These are phyloP conservation scores for Notolepis coatsorum DNA, from an alignment of 2,797 vertebrate genomes.

Conservation along the genomic window DNA sequence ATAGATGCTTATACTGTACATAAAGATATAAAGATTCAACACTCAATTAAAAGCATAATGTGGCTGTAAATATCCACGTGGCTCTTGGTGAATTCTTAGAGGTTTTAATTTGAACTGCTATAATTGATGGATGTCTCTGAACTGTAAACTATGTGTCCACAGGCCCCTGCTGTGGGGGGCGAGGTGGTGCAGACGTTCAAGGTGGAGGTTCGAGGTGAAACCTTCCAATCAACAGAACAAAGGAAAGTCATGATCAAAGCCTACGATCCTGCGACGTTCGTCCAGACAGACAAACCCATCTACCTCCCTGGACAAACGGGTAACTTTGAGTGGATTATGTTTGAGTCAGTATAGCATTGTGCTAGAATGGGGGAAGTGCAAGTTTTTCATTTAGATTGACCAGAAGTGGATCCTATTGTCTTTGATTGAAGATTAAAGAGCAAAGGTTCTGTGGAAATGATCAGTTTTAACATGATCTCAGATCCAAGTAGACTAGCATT, in stretches of 20 bases:
- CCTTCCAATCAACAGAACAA: conserved; percentile 73
- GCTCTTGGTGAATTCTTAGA: too few species aligned
- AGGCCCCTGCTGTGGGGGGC: conserved; percentile 57
- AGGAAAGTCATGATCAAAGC: conserved; percentile 77
- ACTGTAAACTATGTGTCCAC: not conserved
- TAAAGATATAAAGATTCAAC: not conserved
- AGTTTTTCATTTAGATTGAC: not conserved
- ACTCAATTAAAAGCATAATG: too few species aligned
- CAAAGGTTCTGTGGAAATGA: not conserved
- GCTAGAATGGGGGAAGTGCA: too few species aligned
- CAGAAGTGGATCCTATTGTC: not conserved
- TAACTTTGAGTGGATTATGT: conserved; percentile 31
- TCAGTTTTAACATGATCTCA: not conserved
- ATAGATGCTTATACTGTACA: not conserved
- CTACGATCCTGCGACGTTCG: conserved; percentile 71
- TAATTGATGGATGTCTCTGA: not conserved
- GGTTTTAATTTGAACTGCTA: not conserved
- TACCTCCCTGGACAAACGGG: conserved; percentile 89
- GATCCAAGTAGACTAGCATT: not conserved
- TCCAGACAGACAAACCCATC: conserved; percentile 92
- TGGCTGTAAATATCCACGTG: too few species aligned
- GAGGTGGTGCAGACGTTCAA: conserved; percentile 34
- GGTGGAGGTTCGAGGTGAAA: conserved; percentile 76
- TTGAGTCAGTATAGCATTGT: not conserved
- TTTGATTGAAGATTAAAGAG: not conserved